phyloP scores from a whole-genome alignment of 2,113 vertebrate genomes.

The Pithys albifrons region DNA sequence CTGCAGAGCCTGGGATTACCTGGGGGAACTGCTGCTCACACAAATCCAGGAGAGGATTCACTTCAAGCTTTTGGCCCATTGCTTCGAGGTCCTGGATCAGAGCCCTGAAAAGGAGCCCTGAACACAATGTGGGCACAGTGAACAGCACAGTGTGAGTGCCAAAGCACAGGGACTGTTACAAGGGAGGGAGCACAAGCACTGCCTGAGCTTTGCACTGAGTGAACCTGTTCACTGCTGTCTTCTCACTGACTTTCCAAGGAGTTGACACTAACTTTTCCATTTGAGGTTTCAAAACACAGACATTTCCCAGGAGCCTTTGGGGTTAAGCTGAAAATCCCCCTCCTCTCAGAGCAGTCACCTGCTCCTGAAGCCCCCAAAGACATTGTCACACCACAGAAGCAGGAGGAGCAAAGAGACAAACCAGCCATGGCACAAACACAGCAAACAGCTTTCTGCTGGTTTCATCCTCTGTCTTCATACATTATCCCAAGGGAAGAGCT shows the following conservation, averaged over 20 bases:
- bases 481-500: background rate
- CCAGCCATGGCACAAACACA: background rate
- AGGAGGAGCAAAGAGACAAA: background rate
- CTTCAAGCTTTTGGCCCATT: too few species aligned
- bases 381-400: accelerated
- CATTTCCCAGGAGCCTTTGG: background rate
- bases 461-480: background rate
- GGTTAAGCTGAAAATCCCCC: background rate
- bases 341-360: background rate
- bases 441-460: background rate
- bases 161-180: too few species aligned
- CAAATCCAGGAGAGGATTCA: background rate
- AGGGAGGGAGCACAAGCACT: background rate
- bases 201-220: background rate
- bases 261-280: background rate
- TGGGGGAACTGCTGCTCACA: background rate
- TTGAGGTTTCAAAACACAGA: background rate
- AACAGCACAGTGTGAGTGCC: background rate
- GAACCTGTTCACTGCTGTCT: background rate
- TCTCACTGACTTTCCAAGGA: background rate
- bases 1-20: background rate
- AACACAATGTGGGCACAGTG: too few species aligned
- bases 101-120: too few species aligned
- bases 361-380: background rate
- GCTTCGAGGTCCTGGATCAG: too few species aligned